These are phyloP conservation scores for Euplexia lucipara DNA, from an alignment of 2,888 invertebrate species.

Conservation along the genomic window DNA sequence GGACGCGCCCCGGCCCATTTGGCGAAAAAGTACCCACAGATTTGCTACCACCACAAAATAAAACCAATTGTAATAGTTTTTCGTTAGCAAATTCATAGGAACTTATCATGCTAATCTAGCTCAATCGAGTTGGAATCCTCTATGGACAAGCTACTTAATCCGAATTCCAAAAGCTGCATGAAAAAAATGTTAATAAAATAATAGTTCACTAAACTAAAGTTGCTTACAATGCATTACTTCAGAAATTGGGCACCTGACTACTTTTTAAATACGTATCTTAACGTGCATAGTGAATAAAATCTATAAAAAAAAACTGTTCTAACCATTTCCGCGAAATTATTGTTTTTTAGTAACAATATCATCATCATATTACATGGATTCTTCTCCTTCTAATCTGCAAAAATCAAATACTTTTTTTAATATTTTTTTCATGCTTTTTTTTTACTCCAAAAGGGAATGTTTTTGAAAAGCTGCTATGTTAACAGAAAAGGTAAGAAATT, in stretches of 20 bases:
- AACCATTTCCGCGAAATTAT: constrained; percentile 47
- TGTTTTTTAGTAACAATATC: constrained; percentile 28
- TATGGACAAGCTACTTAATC: constrained; percentile 31
- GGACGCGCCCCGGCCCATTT: too few relatives aligned
- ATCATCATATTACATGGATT: constrained; percentile 60
- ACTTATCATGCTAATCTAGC: constrained; percentile 6
- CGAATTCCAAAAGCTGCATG: constrained; percentile 29
- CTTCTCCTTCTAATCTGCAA: constrained; percentile 55
- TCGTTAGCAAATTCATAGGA: too few relatives aligned
- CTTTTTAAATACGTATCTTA: constrained; percentile 31
- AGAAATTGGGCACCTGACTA: constrained; percentile 53
- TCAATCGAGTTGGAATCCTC: constrained; percentile 3
- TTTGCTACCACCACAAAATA: too few relatives aligned
- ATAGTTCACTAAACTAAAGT: constrained; percentile 27
- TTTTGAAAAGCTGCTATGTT: background rate
- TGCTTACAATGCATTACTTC: constrained; percentile 38
- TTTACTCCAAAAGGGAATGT: too few relatives aligned
- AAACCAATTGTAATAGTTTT: too few relatives aligned
- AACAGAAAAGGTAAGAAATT: too few relatives aligned
- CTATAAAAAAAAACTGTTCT: constrained; percentile 35
- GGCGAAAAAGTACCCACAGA: too few relatives aligned
- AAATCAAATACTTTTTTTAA: constrained; percentile 46
- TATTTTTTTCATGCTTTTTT: background rate
- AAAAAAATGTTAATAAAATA: constrained; percentile 27
- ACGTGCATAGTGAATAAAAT: constrained; percentile 42